Evolutionary conservation across 2,113 vertebrate genomes (phyloP), one percentile per base, ranked within the genome.

Genomic region (Tenrec ecaudatus): DNA sequence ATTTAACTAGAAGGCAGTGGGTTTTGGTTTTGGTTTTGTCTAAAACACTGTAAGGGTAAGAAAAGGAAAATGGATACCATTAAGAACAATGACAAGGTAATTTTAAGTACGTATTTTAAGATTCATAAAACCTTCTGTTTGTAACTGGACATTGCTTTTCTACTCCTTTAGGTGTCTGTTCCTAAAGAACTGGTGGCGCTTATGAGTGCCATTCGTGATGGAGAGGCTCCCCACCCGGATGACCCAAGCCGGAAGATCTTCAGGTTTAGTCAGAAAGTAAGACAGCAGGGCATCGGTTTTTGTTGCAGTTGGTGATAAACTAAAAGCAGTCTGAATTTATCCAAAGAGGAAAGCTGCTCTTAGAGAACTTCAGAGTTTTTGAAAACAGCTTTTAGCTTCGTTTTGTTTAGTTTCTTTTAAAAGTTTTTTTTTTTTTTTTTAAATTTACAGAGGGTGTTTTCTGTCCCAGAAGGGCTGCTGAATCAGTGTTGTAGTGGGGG

Each of bases 101-200:
- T 53, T 53, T 53, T 5, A 92, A 0, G 11, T 53, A 31, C 62
- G 1, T 17, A 71, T 47, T 75, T 64, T 75, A 85, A 88, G 66
- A 81, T 57, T n/a, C 40, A 27, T 53, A 86, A 60, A 31, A 27
- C 31, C 27, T 86, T 82, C 86, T 38, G 53, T 77, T 96, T 20
- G 83, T 8, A 40, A 79, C 23, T 6, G 43, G 33, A 66, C 87
- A 31, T 83, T 76, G 36, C 93, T 92, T 86, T 93, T 97, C 90
- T 81, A 80, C 64, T 86, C 40, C 2, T 53, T 33, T 95, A 99
- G 99, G 97, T 99, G 29, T 99, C 99, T 0, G 98, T 99, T 14
- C 99, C 99, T 3, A 99, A 98, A 96, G 99, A 99, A 57, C 89
- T 99, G 98, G 99, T 99, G 75, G 99, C 99, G 7, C 98, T 99